Percentiles rank a stretch among this genome's conserved stretches.
Conservation (phyloP, 2,797 vertebrate species). For the Tolypeutes matacus region DNA sequence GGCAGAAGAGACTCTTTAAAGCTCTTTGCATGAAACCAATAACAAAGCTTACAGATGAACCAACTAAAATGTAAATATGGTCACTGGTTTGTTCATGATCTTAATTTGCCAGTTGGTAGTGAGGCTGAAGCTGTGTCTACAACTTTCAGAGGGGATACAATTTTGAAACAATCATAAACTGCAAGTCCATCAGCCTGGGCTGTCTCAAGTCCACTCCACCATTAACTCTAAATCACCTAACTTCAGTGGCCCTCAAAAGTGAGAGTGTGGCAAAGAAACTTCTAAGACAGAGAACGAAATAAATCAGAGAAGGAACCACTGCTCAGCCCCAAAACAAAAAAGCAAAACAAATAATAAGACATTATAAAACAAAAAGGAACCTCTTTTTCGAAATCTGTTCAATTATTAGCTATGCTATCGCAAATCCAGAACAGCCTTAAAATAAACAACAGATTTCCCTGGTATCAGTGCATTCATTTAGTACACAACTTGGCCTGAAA, state of each 20-base stretch:
- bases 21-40: not conserved
- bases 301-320: not conserved
- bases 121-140: not conserved
- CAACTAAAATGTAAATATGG: not conserved
- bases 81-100: not conserved
- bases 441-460: slow-evolving; percentile 40
- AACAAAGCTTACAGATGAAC: not conserved
- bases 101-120: not conserved
- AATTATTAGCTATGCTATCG: slow-evolving; percentile 21
- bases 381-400: not conserved
- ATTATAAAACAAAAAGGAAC: slow-evolving; percentile 53
- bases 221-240: not conserved
- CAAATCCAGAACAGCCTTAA: not conserved
- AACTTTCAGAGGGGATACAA: not conserved
- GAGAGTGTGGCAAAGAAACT: slow-evolving; percentile 49
- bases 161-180: not conserved
- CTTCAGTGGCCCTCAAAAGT: not conserved
- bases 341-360: slow-evolving; percentile 40
- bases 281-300: not conserved
- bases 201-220: not conserved
- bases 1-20: not conserved
- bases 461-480: not conserved
- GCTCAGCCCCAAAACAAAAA: slow-evolving; percentile 43
- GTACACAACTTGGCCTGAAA: slow-evolving; percentile 43
- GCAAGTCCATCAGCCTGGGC: not conserved